Evolutionary conservation across 2,888 invertebrate species (phyloP).

Genomic region (Xylota segnis): DNA sequence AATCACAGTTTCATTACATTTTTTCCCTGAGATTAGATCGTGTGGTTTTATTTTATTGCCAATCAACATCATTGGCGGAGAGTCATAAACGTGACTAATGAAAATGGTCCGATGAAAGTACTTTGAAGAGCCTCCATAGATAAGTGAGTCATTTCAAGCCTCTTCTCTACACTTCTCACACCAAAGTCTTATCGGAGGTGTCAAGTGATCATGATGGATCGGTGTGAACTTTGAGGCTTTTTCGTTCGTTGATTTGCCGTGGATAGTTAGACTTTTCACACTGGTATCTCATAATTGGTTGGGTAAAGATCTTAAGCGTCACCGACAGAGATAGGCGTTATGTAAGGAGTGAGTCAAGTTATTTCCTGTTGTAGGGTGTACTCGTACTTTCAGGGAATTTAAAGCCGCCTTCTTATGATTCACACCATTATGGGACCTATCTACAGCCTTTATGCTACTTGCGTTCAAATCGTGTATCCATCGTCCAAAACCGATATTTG

Average conservation of each 20-base stretch:
- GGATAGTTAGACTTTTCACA: slow-evolving; percentile 21
- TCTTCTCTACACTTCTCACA: background rate
- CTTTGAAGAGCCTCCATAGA: background rate
- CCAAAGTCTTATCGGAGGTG: slow-evolving; percentile 28
- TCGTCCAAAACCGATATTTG: too few relatives aligned
- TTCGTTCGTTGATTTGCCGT: background rate
- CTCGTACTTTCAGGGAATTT: too few relatives aligned
- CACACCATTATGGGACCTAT: too few relatives aligned
- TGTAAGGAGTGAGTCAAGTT: slow-evolving; percentile 22
- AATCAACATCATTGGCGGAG: background rate
- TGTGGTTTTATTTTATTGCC: slow-evolving; percentile 2
- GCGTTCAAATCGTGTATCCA: too few relatives aligned
- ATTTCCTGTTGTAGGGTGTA: background rate
- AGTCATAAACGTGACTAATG: slow-evolving; percentile 24
- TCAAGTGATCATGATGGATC: slow-evolving; percentile 46
- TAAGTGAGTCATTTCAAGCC: slow-evolving; percentile 23
- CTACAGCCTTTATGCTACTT: too few relatives aligned
- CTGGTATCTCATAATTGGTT: background rate
- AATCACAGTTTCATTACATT: slow-evolving; percentile 40
- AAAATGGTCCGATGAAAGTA: slow-evolving; percentile 6
- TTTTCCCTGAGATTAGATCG: slow-evolving; percentile 9
- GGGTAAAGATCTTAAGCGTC: background rate
- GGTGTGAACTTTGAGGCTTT: slow-evolving; percentile 28
- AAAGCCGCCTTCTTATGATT: too few relatives aligned
- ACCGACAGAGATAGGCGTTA: slow-evolving; percentile 13